A percentile compares a stretch with the other conserved stretches of the same genome.
Conservation (phyloP, 2,113 vertebrate genomes). For the Toxotes chatareus region DNA sequence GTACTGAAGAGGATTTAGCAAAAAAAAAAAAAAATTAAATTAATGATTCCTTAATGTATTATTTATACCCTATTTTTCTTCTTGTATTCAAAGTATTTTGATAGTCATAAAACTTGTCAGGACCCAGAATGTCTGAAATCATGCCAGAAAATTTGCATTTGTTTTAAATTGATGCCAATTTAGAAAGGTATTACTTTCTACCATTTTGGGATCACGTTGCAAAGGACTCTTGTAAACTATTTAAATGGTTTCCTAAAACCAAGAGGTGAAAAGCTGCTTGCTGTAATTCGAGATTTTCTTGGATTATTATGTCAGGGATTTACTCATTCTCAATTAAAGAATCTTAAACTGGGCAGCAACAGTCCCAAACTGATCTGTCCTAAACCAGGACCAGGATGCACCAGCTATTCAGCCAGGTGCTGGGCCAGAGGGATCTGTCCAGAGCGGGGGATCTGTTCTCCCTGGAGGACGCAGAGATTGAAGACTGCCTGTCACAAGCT, state of each 20-base stretch:
- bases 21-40: not conserved
- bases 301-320: slow-evolving; percentile 43
- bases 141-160: not conserved
- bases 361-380: slow-evolving; percentile 36
- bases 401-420: slow-evolving; percentile 92
- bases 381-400: slow-evolving; percentile 87
- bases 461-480: slow-evolving; percentile 92
- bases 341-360: slow-evolving; percentile 28
- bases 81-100: not conserved
- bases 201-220: not conserved
- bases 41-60: not conserved
- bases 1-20: slow-evolving; percentile 16
- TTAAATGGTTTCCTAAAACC: slow-evolving; percentile 1
- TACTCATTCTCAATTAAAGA: slow-evolving; percentile 4
- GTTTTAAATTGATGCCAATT: not conserved
- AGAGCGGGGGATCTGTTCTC: slow-evolving; percentile 96
- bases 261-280: not conserved
- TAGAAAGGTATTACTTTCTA: not conserved
- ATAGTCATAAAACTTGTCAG: not conserved
- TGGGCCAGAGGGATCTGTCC: slow-evolving; percentile 94
- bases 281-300: slow-evolving; percentile 18
- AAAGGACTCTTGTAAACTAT: not conserved
- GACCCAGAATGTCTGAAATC: not conserved
- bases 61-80: not conserved
- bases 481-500: slow-evolving; percentile 93